Evolutionary conservation across 2,888 invertebrate genomes (phyloP), one percentile per base, ranked within the genome.

Genomic region (Epistrophe grossulariae): DNA sequence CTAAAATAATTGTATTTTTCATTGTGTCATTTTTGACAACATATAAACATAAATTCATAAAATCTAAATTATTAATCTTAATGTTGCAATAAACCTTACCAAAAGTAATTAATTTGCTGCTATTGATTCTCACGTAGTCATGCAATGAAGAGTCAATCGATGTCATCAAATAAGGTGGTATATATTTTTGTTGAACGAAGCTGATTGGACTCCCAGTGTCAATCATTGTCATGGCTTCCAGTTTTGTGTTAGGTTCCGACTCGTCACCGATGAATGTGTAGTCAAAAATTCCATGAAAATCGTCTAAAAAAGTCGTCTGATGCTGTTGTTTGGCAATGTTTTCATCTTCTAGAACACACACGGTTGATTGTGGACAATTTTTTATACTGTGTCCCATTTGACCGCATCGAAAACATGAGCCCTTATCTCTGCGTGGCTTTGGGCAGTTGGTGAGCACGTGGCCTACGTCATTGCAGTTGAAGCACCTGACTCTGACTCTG

Each of bases 361-460:
- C 28, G 24, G 19, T 13, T 50, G 15, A 24, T 55, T 55, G 64
- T 11, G 74, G 64, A 11, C 74, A 64, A 43, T 76, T 15, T 31
- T 64, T 64, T 7, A 45, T 19, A 11, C n/a, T 2, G 40, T 79
- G 71, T 4, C 71, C 62, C 28, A n/a, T 60, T 28, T 79, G n/a
- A 0, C 62, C 71, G 28, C 71, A 79, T 31, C 43, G 60, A 52
- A 31, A 70, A 62, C 62, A 71, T 1, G 71, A 60, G 4, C 66
- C 57, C 38, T 28, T 55, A 19, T 66, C 76, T 45, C 55, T 55
- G 4, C 17, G 35, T 15, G 43, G 62, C 55, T 64, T 72, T 9
- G 45, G 60, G 13, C 71, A 72, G 6, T 62, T 71, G 8, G 38
- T 50, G 13, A 35, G 52, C 6, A 79, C 17, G 24, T 62, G 79